Percentiles rank a stretch among this genome's conserved stretches.
Evolutionary conservation across 2,797 vertebrate species (phyloP).

Genomic region (Lates japonicus): DNA sequence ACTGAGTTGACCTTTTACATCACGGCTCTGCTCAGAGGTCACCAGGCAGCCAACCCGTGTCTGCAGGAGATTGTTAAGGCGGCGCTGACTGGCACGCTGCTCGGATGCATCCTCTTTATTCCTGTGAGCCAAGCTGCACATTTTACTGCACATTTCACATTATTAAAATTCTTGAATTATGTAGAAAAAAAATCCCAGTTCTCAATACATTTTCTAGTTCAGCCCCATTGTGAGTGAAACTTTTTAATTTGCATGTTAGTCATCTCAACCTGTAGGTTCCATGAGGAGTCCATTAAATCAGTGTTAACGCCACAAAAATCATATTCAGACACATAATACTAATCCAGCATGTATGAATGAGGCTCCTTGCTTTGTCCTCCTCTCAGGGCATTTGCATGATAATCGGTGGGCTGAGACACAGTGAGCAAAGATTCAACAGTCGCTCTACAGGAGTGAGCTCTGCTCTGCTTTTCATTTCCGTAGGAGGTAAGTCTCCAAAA

Average conservation of each 20-base stretch:
- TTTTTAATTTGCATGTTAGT: neutral
- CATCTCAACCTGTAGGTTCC: neutral
- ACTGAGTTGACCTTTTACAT: slow-evolving; percentile 94
- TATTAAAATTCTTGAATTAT: neutral
- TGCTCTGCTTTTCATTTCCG: slow-evolving; percentile 92
- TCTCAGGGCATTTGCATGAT: slow-evolving; percentile 92
- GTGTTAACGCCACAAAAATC: neutral
- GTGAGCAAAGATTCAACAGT: slow-evolving; percentile 93
- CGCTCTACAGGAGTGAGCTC: slow-evolving; percentile 91
- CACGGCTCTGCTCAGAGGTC: slow-evolving; percentile 90
- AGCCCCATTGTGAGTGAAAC: neutral
- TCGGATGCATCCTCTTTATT: slow-evolving; percentile 92
- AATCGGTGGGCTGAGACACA: slow-evolving; percentile 91
- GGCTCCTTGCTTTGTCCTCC: slow-evolving; percentile 9
- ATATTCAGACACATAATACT: neutral
- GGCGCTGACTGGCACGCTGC: slow-evolving; percentile 89
- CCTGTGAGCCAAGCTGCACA: slow-evolving; percentile 75
- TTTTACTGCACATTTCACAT: slow-evolving; percentile 1
- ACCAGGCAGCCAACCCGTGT: slow-evolving; percentile 85
- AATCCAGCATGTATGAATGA: neutral
- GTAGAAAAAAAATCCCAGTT: too few relatives aligned
- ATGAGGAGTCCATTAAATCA: neutral
- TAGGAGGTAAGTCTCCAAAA: slow-evolving; percentile 86
- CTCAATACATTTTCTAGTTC: too few relatives aligned
- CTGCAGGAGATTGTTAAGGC: slow-evolving; percentile 92